A percentile compares a stretch with the other conserved stretches of the same genome.
Conservation (phyloP, 1,140 invertebrate genomes). For the Ectropis grisescens region DNA sequence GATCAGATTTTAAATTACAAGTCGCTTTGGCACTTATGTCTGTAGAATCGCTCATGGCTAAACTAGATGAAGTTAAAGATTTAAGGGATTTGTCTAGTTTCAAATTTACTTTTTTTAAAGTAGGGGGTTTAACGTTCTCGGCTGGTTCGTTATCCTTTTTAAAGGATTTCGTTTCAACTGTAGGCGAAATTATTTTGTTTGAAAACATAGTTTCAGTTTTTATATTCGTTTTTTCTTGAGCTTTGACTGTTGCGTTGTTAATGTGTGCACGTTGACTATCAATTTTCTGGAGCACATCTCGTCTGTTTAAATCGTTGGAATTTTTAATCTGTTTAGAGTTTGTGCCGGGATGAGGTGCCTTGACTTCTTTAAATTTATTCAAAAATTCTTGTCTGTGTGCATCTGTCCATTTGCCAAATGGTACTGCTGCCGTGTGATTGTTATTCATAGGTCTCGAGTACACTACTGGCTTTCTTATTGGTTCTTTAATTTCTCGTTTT, state of each 20-base stretch:
- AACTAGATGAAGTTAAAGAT: no score
- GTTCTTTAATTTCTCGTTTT: no score
- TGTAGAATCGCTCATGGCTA: conserved; percentile 9
- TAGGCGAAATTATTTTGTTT: conserved; percentile 18
- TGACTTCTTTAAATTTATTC: conserved; percentile 57
- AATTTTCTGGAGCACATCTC: conserved; percentile 55
- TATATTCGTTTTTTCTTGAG: conserved; percentile 23
- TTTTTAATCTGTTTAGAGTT: conserved; percentile 58
- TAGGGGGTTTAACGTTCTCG: no score
- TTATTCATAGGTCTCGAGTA: conserved; percentile 24
- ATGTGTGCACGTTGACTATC: conserved; percentile 43
- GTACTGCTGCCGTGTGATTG: conserved; percentile 41
- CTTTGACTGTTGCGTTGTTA: conserved; percentile 26
- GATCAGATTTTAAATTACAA: conserved; percentile 13
- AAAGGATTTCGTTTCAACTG: conserved; percentile 15
- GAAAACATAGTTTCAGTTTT: conserved; percentile 36
- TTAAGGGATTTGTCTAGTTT: no score
- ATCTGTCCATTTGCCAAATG: conserved; percentile 61
- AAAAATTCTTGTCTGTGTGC: conserved; percentile 57
- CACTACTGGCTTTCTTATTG: no score
- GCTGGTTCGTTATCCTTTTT: no score
- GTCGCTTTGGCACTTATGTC: conserved; percentile 12
- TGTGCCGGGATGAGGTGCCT: conserved; percentile 31
- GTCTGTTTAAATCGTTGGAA: conserved; percentile 56
- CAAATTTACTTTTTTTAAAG: no score